phyloP scores from a whole-genome alignment of 1,140 invertebrate genomes.

The Lineus longissimus region DNA sequence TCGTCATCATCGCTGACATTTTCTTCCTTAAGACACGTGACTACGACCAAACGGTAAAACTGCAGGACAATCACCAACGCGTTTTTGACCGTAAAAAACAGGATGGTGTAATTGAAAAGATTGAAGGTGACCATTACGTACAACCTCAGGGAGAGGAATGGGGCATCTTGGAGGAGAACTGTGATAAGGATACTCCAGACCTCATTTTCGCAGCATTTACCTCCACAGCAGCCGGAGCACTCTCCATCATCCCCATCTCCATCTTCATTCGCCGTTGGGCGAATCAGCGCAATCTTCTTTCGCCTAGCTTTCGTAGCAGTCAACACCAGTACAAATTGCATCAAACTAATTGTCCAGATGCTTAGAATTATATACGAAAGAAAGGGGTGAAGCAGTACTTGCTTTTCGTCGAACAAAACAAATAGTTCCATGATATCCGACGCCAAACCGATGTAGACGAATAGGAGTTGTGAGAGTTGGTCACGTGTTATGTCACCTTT shows the following conservation, averaged over 20 bases:
- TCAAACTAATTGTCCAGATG: slow-evolving; percentile 71
- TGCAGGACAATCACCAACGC: slow-evolving; percentile 73
- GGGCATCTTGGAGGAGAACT: slow-evolving; percentile 65
- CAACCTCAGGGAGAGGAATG: slow-evolving; percentile 76
- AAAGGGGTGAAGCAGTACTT: slow-evolving; percentile 23
- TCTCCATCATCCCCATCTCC: too few species aligned
- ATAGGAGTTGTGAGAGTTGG: slow-evolving; percentile 83
- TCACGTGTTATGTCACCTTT: slow-evolving; percentile 87
- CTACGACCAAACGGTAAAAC: slow-evolving; percentile 28
- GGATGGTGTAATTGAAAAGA: slow-evolving; percentile 81
- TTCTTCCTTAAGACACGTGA: background rate
- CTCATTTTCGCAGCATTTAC: slow-evolving; percentile 57
- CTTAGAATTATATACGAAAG: slow-evolving; percentile 29
- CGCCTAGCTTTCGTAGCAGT: slow-evolving; percentile 23
- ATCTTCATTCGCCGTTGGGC: too few species aligned
- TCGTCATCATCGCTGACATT: background rate
- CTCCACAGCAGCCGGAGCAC: background rate
- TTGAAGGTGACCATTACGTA: slow-evolving; percentile 78
- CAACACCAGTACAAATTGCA: slow-evolving; percentile 59
- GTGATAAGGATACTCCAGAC: slow-evolving; percentile 67
- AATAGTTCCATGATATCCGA: slow-evolving; percentile 94
- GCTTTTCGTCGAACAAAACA: slow-evolving; percentile 69
- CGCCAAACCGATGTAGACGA: slow-evolving; percentile 72
- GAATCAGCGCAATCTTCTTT: too few species aligned
- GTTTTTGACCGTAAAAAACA: slow-evolving; percentile 89